Evolutionary conservation across 2,888 invertebrate species (phyloP).

Genomic region (Neelides folsomi): DNA sequence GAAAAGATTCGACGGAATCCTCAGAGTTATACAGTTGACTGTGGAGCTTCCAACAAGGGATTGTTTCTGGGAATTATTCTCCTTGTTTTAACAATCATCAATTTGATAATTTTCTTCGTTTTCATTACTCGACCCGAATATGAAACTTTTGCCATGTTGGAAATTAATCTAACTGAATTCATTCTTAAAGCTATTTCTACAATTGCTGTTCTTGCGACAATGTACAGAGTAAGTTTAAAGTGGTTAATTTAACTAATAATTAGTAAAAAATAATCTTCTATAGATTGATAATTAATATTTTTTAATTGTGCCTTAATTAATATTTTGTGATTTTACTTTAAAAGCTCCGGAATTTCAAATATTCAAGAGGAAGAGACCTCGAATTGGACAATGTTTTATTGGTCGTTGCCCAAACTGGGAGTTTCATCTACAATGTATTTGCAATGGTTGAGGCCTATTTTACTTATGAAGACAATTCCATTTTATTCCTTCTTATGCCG

Average conservation of each 20-base stretch:
- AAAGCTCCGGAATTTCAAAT: constrained; percentile 66
- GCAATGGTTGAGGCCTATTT: constrained; percentile 88
- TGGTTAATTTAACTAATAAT: too few relatives aligned
- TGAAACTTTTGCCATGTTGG: constrained; percentile 67
- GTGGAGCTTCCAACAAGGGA: constrained; percentile 83
- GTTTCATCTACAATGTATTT: constrained; percentile 85
- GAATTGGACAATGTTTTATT: constrained; percentile 80
- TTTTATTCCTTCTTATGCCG: constrained; percentile 68
- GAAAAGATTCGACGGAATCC: constrained; percentile 48
- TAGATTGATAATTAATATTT: too few relatives aligned
- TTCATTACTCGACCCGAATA: constrained; percentile 66
- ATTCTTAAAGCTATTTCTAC: constrained; percentile 74
- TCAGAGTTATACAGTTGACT: constrained; percentile 85
- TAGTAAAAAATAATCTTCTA: too few relatives aligned
- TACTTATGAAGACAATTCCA: constrained; percentile 51
- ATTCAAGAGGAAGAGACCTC: constrained; percentile 64
- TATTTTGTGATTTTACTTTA: constrained; percentile 11
- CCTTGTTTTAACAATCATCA: constrained; percentile 77
- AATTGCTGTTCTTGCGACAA: constrained; percentile 71
- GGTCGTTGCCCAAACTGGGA: constrained; percentile 84
- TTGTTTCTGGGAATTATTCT: constrained; percentile 78
- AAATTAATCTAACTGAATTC: constrained; percentile 78
- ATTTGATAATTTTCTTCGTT: constrained; percentile 79
- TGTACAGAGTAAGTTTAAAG: constrained; percentile 49
- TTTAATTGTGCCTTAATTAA: too few relatives aligned